Evolutionary conservation across 2,888 invertebrate genomes (phyloP).

Genomic region (Arrhopalites spinosus): DNA sequence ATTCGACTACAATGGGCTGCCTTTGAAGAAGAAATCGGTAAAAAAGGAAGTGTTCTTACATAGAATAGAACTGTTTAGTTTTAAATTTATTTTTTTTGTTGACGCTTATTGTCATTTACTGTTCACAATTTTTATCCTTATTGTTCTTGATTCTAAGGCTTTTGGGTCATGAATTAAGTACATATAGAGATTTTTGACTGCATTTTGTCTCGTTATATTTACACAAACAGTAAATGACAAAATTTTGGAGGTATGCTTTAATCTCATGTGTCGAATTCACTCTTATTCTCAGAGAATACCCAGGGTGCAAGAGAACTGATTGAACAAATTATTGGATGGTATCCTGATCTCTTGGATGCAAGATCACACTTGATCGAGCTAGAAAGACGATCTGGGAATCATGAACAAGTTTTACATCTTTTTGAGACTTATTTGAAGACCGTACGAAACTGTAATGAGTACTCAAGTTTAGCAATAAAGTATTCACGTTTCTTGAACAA

Average conservation of each 20-base stretch:
- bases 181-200: too few relatives aligned
- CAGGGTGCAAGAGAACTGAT: slow-evolving; percentile 61
- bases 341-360: slow-evolving; percentile 62
- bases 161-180: too few relatives aligned
- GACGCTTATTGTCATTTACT: too few relatives aligned
- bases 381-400: slow-evolving; percentile 60
- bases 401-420: slow-evolving; percentile 58
- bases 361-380: slow-evolving; percentile 62
- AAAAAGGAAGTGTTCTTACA: slow-evolving; percentile 37
- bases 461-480: slow-evolving; percentile 62
- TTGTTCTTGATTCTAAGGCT: too few relatives aligned
- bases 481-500: slow-evolving; percentile 62
- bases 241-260: too few relatives aligned
- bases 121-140: too few relatives aligned
- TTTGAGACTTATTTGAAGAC: slow-evolving; percentile 59
- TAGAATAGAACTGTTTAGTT: too few relatives aligned
- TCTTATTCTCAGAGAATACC: slow-evolving; percentile 60
- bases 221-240: too few relatives aligned
- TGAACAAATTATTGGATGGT: slow-evolving; percentile 60
- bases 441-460: slow-evolving; percentile 53
- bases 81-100: too few relatives aligned
- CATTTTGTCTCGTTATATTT: too few relatives aligned
- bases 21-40: slow-evolving; percentile 65
- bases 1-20: slow-evolving; percentile 64
- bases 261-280: too few relatives aligned